Conservation (phyloP, 2,113 vertebrate genomes). For the Nothocercus julius region DNA sequence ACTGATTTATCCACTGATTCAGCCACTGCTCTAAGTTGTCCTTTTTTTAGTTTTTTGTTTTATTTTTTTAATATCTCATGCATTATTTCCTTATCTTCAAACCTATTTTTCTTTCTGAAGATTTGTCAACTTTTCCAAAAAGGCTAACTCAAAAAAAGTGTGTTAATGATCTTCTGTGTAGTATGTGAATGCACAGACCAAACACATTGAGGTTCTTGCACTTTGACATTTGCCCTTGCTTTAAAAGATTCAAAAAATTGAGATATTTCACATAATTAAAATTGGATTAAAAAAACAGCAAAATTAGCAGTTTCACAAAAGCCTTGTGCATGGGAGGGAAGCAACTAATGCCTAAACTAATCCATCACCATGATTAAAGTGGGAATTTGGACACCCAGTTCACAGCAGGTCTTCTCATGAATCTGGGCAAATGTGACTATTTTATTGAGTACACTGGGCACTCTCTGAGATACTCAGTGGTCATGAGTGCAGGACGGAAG, state of each 20-base stretch:
- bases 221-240: background rate
- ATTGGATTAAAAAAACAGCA: background rate
- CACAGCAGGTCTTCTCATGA: background rate
- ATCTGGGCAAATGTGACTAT: background rate
- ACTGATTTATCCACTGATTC: constrained; percentile 1
- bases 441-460: background rate
- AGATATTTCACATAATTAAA: background rate
- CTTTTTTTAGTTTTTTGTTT: too few relatives aligned
- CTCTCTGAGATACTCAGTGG: background rate
- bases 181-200: fast-evolving
- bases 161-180: background rate
- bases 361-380: background rate
- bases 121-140: constrained; percentile 15
- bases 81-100: constrained; percentile 19
- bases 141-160: background rate
- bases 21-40: background rate
- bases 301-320: background rate
- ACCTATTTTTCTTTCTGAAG: background rate
- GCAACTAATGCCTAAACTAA: background rate
- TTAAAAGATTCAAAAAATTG: background rate
- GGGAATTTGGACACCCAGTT: background rate
- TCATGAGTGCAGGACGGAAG: fast-evolving
- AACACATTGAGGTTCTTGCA: background rate
- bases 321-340: background rate
- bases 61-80: constrained; percentile 27